Base-by-base conservation (phyloP, 2,888 invertebrate genomes). In the Drosophila austrosaltans region DNA sequence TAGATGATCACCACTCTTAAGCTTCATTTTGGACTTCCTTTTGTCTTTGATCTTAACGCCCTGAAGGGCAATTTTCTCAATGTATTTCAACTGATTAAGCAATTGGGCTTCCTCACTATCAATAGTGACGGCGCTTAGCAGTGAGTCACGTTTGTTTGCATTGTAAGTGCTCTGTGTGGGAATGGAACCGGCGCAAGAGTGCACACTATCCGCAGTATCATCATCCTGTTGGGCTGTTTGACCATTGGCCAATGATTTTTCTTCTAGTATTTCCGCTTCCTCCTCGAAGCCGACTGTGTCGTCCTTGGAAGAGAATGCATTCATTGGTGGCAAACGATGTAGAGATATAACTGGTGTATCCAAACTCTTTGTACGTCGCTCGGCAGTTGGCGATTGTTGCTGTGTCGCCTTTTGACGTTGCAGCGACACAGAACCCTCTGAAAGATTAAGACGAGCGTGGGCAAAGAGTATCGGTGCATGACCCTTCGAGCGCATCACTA, bases 231-330 rank as follows among this genome's bases (percentile, higher is more conserved):
- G 88, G 8, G 93, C 93, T 30, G 93, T 93, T 76, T 93, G 93
- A 28, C 89, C 81, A 62, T 77, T 80, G 10, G 86, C 82, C n/a
- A 94, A 88, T 0, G 94, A 92, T 85, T 95, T 95, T 72, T 94
- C 94, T 90, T 94, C 94, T 2, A 94, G 91, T 74, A 94, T 93
- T 82, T 94, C 94, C 0, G 94, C 94, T 91, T 94, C 94, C 90
- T 95, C 95, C 77, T 96, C 96, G 69, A 94, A 94, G 81, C 95
- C 97, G 0, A 97, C 95, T 0, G 97, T 97, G 90, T 97, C 97
- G 90, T 97, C 97, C 92, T 97, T 97, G 28, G 97, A 96, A 1
- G 97, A 97, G 91, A 97, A 97, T 0, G 97, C 96, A 92, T 97
- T 96, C 91, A 96, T 95, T 6, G 96, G 95, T 16, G 97, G 97